A percentile compares a stretch with the other conserved stretches of the same genome.
phyloP scores from a whole-genome alignment of 1,140 invertebrate species.

The Chironomus striatipennis region DNA sequence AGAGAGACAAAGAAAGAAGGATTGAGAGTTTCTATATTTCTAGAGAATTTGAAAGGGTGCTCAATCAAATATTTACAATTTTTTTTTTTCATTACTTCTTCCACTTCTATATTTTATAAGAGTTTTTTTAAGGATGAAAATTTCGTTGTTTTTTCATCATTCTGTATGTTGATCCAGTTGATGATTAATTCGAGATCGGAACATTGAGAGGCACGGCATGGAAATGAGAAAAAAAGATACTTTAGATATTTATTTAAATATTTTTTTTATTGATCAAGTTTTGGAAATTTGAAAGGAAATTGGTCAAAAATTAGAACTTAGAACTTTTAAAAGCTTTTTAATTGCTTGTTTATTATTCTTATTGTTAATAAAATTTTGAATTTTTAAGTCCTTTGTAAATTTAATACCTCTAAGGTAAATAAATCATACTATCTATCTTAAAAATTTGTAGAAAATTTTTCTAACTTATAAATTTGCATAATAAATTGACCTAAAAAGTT shows the following conservation, averaged over 20 bases:
- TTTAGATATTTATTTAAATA: background rate
- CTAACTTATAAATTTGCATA: too few species aligned
- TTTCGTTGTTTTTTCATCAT: constrained; percentile 3
- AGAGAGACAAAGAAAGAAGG: background rate
- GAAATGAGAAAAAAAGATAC: background rate
- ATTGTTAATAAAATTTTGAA: too few species aligned
- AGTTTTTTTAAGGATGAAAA: constrained; percentile 6
- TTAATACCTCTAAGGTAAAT: too few species aligned
- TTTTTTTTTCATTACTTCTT: background rate
- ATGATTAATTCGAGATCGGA: background rate
- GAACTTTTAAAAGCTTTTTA: too few species aligned
- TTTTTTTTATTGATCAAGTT: background rate
- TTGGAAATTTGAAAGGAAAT: background rate
- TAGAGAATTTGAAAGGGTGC: constrained; percentile 12
- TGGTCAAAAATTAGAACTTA: too few species aligned
- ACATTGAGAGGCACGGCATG: background rate
- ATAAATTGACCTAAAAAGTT: too few species aligned
- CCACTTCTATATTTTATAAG: background rate
- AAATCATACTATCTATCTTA: too few species aligned
- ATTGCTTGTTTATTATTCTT: too few species aligned
- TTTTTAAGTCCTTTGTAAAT: too few species aligned
- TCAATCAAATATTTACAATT: constrained; percentile 15
- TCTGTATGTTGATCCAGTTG: background rate
- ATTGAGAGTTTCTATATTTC: too few species aligned
- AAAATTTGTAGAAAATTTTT: too few species aligned